Conservation (phyloP, 2,797 vertebrate species). For the Myotis planiceps region DNA sequence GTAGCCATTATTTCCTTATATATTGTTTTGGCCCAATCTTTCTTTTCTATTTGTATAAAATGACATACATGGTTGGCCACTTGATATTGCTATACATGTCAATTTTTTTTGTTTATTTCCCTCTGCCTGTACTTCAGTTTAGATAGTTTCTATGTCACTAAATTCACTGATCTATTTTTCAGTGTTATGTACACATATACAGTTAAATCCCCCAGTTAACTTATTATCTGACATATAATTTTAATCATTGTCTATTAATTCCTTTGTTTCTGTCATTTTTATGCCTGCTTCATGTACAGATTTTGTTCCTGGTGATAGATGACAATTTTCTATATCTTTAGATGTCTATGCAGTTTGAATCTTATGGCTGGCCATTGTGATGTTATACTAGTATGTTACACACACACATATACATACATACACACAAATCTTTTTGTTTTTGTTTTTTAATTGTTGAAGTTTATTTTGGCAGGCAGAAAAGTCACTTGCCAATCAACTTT, state of each 20-base stretch:
- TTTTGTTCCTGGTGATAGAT: background rate
- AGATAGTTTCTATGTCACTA: background rate
- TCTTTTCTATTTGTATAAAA: background rate
- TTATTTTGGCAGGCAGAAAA: background rate
- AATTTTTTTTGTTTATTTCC: background rate
- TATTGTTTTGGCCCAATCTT: background rate
- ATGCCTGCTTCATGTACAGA: background rate
- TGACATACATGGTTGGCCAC: background rate
- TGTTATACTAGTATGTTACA: background rate
- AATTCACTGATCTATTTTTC: background rate
- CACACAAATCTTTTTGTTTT: background rate
- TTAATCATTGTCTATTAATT: background rate
- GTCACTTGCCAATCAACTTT: background rate
- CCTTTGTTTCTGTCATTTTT: background rate
- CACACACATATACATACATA: background rate
- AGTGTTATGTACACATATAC: background rate
- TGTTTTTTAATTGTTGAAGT: background rate
- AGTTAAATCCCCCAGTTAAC: background rate
- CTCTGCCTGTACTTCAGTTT: background rate
- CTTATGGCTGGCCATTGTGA: background rate
- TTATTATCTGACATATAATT: background rate
- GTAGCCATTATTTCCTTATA: background rate
- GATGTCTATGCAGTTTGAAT: background rate
- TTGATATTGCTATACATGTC: background rate
- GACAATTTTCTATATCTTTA: background rate